Percentiles rank a stretch among this genome's conserved stretches.
Conservation (phyloP, 2,797 vertebrate species). For the Octomys mimax region DNA sequence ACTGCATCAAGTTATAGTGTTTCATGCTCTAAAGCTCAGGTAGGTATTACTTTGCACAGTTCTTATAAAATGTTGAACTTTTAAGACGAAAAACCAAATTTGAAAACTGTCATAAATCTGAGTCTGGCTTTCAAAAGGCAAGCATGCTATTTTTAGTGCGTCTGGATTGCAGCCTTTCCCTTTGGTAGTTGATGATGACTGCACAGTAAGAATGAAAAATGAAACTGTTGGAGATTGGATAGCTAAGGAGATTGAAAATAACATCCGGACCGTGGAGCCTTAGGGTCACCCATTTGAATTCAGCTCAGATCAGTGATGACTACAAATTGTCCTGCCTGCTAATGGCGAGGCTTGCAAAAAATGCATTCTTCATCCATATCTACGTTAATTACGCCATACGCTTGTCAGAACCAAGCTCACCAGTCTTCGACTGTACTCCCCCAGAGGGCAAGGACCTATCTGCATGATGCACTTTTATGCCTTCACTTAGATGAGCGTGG, state of each 20-base stretch:
- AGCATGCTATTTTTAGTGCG: constrained; percentile 84
- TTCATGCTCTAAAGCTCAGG: constrained; percentile 79
- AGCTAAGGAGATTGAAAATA: constrained; percentile 83
- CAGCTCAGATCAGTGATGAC: constrained; percentile 80
- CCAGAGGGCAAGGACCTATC: constrained; percentile 68
- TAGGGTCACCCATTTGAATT: constrained; percentile 84
- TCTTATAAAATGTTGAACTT: constrained; percentile 81
- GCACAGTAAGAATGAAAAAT: constrained; percentile 86
- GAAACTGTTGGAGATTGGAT: constrained; percentile 83
- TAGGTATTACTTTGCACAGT: constrained; percentile 73
- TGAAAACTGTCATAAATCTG: constrained; percentile 85
- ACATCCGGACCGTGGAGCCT: constrained; percentile 74
- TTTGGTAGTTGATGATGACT: constrained; percentile 84
- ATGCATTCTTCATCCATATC: constrained; percentile 72
- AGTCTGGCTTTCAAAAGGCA: constrained; percentile 83
- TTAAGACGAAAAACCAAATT: constrained; percentile 78
- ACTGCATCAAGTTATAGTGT: constrained; percentile 20
- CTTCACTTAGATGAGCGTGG: constrained; percentile 1
- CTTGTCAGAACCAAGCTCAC: neutral
- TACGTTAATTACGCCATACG: constrained; percentile 67
- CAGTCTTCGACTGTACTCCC: constrained; percentile 62
- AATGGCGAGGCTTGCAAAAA: constrained; percentile 70
- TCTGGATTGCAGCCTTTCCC: constrained; percentile 80
- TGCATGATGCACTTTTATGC: constrained; percentile 16
- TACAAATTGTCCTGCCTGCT: constrained; percentile 79